Percentiles rank a stretch among this genome's conserved stretches.
phyloP scores from a whole-genome alignment of 1,140 invertebrate species.

The Procambarus clarkii region DNA sequence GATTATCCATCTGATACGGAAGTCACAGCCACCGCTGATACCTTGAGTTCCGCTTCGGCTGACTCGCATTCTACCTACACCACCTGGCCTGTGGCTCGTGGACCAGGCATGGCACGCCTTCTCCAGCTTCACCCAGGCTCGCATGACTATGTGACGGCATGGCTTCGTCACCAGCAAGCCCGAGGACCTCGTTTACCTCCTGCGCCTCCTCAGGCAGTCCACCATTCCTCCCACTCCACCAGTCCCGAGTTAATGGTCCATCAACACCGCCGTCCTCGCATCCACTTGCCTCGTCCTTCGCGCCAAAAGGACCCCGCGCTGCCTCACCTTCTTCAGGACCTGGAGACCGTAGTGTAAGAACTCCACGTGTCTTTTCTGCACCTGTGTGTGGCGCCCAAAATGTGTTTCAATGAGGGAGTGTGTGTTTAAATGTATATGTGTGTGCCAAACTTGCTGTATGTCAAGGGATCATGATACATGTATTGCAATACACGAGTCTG shows the following conservation, averaged over 20 bases:
- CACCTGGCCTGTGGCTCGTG: slow-evolving; percentile 67
- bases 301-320: slow-evolving; percentile 56
- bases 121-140: slow-evolving; percentile 57
- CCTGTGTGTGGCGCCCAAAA: background rate
- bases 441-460: background rate
- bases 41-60: slow-evolving; percentile 56
- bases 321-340: slow-evolving; percentile 56
- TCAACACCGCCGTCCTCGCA: slow-evolving; percentile 37
- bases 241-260: slow-evolving; percentile 40
- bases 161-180: slow-evolving; percentile 63
- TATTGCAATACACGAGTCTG: background rate
- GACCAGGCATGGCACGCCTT: slow-evolving; percentile 62
- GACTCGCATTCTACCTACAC: slow-evolving; percentile 69
- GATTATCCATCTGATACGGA: slow-evolving; percentile 71
- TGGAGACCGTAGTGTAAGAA: slow-evolving; percentile 57
- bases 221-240: slow-evolving; percentile 47
- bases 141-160: slow-evolving; percentile 67
- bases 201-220: slow-evolving; percentile 37
- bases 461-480: background rate
- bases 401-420: too few species aligned
- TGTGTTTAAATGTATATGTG: background rate
- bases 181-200: slow-evolving; percentile 31
- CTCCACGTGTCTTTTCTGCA: background rate
- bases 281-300: slow-evolving; percentile 39
- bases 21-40: slow-evolving; percentile 59